A percentile compares a stretch with the other conserved stretches of the same genome.
Conservation (phyloP, 2,113 vertebrate species). For the Ptyas mucosa region DNA sequence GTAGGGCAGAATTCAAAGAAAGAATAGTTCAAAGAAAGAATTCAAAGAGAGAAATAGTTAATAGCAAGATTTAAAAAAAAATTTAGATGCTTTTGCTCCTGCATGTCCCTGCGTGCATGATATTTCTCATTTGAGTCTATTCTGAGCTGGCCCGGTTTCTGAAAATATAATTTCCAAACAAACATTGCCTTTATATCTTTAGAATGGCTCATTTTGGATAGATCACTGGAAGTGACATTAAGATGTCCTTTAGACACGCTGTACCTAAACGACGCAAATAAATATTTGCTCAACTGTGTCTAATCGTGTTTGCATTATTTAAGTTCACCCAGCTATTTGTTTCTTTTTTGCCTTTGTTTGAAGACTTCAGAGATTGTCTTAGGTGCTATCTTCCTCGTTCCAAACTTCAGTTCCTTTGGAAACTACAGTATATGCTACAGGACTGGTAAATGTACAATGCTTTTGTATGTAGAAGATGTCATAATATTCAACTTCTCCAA, state of each 20-base stretch:
- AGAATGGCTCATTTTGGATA: neutral
- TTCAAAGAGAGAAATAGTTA: neutral
- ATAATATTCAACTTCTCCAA: neutral
- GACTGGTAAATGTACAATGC: neutral
- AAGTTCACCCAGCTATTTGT: neutral
- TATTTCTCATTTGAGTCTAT: neutral
- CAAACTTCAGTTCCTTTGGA: neutral
- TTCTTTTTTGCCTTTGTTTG: neutral
- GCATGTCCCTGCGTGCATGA: too few species aligned
- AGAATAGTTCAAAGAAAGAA: too few species aligned
- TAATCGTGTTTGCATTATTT: neutral
- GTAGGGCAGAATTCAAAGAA: neutral
- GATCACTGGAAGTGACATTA: neutral
- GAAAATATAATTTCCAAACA: neutral
- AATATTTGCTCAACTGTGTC: neutral
- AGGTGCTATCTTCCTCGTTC: neutral
- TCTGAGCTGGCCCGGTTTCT: neutral
- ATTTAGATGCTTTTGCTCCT: neutral
- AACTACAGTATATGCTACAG: neutral
- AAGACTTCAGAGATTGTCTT: neutral
- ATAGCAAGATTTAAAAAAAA: neutral
- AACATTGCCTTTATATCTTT: neutral
- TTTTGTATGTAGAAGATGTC: neutral
- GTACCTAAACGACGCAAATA: neutral
- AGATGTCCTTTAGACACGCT: neutral